Conservation (phyloP, 2,113 vertebrate genomes). For the Peucedramus taeniatus region DNA sequence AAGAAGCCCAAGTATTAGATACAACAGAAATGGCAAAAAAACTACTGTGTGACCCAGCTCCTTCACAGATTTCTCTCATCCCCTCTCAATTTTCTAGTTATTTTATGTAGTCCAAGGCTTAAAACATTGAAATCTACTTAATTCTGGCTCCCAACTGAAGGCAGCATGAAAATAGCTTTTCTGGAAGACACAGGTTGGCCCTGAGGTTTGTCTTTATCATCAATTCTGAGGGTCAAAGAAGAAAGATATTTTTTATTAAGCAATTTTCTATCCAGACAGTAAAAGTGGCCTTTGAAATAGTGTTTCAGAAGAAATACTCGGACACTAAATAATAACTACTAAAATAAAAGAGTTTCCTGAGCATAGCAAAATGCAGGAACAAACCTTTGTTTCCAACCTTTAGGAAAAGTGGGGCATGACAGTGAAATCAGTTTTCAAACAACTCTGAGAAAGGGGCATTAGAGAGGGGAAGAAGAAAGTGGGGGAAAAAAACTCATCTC, state of each 20-base stretch:
- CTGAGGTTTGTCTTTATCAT: background rate
- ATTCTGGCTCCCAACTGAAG: background rate
- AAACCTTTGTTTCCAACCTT: background rate
- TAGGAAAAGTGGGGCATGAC: background rate
- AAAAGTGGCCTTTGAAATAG: background rate
- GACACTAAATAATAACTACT: background rate
- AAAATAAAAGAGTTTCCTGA: background rate
- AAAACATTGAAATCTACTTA: background rate
- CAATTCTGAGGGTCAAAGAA: background rate
- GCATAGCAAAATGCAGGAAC: background rate
- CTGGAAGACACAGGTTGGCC: background rate
- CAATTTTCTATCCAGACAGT: background rate
- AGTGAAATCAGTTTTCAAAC: background rate
- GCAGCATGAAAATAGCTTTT: background rate
- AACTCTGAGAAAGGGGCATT: background rate
- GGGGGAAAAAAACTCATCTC: background rate
- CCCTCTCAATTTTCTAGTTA: background rate
- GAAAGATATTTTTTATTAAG: background rate
- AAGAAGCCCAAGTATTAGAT: background rate
- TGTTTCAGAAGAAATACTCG: background rate
- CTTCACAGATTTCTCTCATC: background rate
- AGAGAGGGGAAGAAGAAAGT: background rate
- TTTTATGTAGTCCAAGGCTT: background rate
- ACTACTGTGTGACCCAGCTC: background rate
- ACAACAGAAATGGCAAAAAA: background rate